A percentile compares a stretch with the other conserved stretches of the same genome.
Evolutionary conservation across 1,140 invertebrate species (phyloP).

Genomic region (Oncopeltus fasciatus): DNA sequence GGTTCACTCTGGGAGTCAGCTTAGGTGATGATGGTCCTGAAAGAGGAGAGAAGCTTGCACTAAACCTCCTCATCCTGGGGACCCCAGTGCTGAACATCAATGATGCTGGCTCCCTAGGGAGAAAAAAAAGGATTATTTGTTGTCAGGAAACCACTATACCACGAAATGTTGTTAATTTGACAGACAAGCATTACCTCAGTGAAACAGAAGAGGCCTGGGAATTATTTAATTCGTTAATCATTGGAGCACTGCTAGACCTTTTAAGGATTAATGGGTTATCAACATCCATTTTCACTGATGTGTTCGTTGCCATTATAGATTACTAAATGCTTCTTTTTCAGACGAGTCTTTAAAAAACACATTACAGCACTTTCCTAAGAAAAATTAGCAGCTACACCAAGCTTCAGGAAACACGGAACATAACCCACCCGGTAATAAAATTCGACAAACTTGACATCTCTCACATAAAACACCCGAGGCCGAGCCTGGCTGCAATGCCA

Average conservation of each 20-base stretch:
- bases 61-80: slow-evolving; percentile 57
- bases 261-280: slow-evolving; percentile 47
- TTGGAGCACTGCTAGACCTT: slow-evolving; percentile 67
- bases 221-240: slow-evolving; percentile 52
- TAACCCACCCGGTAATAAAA: not conserved
- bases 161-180: not conserved
- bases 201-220: slow-evolving; percentile 28
- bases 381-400: not conserved
- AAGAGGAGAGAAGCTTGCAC: slow-evolving; percentile 62
- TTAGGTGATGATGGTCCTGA: slow-evolving; percentile 38
- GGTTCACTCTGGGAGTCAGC: slow-evolving; percentile 64
- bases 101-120: not conserved
- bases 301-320: slow-evolving; percentile 17
- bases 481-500: not conserved
- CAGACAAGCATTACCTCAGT: slow-evolving; percentile 21
- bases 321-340: not conserved
- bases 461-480: not conserved
- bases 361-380: not conserved
- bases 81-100: not conserved
- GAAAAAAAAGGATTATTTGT: not conserved
- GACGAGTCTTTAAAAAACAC: not conserved
- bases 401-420: not conserved
- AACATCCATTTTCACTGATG: slow-evolving; percentile 37
- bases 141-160: not conserved
- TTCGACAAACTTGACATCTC: not conserved